Percentiles rank a stretch among this genome's conserved stretches.
phyloP scores from a whole-genome alignment of 2,888 invertebrate genomes.

The Rhynchonema sp. region DNA sequence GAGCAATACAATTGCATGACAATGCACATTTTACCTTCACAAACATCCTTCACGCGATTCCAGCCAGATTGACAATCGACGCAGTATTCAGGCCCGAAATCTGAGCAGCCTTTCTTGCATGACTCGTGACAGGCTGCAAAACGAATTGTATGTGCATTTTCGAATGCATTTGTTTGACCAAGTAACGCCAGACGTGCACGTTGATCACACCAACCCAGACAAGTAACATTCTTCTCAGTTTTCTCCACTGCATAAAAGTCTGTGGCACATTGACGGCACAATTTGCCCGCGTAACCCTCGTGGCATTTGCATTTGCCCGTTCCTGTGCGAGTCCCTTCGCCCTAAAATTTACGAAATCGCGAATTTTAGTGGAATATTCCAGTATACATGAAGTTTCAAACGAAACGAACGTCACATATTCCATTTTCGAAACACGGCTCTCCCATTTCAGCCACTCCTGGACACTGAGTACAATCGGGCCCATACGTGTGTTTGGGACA shows the following conservation, averaged over 20 bases:
- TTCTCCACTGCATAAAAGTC: slow-evolving; percentile 14
- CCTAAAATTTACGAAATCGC: slow-evolving; percentile 31
- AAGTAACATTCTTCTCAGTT: slow-evolving; percentile 11
- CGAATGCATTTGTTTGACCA: neutral
- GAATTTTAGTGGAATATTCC: neutral
- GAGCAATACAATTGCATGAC: neutral
- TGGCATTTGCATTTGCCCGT: slow-evolving; percentile 74
- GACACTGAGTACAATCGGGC: slow-evolving; percentile 55
- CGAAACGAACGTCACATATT: slow-evolving; percentile 37
- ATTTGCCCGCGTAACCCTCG: slow-evolving; percentile 53
- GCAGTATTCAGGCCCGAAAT: slow-evolving; percentile 15
- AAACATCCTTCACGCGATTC: neutral
- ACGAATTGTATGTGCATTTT: neutral
- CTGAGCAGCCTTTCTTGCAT: slow-evolving; percentile 20
- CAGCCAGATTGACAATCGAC: slow-evolving; percentile 12
- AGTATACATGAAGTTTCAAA: neutral
- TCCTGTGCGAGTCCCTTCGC: slow-evolving; percentile 75
- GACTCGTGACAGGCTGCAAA: slow-evolving; percentile 22
- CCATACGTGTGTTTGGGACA: slow-evolving; percentile 70
- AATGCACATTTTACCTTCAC: neutral
- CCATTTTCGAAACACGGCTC: slow-evolving; percentile 63
- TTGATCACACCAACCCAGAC: slow-evolving; percentile 11
- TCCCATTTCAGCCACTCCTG: slow-evolving; percentile 43
- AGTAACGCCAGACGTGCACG: neutral
- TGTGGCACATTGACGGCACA: slow-evolving; percentile 56